Evolutionary conservation across 2,113 vertebrate species (phyloP), one percentile per base, ranked within the genome.

Genomic region (Coreoperca whiteheadi): DNA sequence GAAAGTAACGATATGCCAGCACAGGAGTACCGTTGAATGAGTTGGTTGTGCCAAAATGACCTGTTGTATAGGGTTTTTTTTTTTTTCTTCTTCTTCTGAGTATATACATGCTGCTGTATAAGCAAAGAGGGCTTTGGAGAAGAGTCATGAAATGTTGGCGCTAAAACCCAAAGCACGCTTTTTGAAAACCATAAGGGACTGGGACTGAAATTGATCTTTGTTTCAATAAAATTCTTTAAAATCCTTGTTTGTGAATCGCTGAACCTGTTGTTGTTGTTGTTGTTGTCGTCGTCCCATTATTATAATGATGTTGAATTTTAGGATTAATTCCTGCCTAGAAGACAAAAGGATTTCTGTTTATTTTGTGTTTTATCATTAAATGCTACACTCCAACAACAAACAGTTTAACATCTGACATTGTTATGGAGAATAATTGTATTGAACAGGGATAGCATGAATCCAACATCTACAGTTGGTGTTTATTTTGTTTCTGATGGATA

Each of bases 211-310:
- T 91, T 93, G 89, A 94, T 94, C 88, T 94, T 96, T 92, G 94
- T 95, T 95, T 95, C 94, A 96, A 96, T 96, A 95, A 96, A 96
- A 93, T 88, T 94, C 86, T 95, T 93, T 87, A 81, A 94, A 95
- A 94, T 80, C 83, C 78, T 91, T 69, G 57, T 84, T 84, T 88
- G 83, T 92, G 86, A 86, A 77, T 80, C 89, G 88, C 73, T 81
- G 70, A 84, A 81, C 48, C 30, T 0, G 16, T 74, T 84, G 78
- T 90, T 66, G 65, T 18, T 74, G 41, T 79, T n/a, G n/a, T n/a
- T n/a, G n/a, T n/a, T n/a, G n/a, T n/a, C n/a, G n/a, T n/a, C n/a
- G n/a, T n/a, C n/a, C 39, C 1, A 4, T 88, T 74, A 60, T 86
- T 84, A 16, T 32, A 12, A 21, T 53, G 2, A 30, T 6, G 16